Base-by-base conservation (phyloP, 2,113 vertebrate genomes). In the Turnix velox region DNA sequence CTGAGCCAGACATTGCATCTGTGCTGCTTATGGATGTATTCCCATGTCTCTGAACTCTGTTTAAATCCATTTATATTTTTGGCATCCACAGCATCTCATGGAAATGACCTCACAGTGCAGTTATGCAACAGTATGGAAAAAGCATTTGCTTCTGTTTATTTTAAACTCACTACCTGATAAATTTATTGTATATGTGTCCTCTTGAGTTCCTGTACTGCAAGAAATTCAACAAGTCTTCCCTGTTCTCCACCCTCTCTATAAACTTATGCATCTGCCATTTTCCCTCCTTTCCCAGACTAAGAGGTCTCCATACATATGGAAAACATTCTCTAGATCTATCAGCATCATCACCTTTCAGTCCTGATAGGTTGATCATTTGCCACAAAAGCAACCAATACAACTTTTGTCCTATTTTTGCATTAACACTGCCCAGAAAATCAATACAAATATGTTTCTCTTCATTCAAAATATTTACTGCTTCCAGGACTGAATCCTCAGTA, bases 61-160 rank as follows among this genome's bases (percentile, higher is more conserved):
- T 91, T 94, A 87, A 87, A 75, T 94, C 48, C 14, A 0, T 87
- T 95, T 79, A 68, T 94, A 91, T 33, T 89, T 89, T 92, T 95
- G 77, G 74, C 89, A 79, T 92, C 61, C 2, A 2, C 77, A 87
- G 27, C 22, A 43, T 92, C 77, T 79, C 7, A 0, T 69, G 71
- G 94, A 95, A 95, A 94, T 94, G 77, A 95, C 67, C 54, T 96
- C 92, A 96, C 42, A 76, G 52, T 54, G 31, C 37, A 94, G 71
- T 73, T 85, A 95, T 89, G 92, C 71, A 94, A 91, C 62, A 84
- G 76, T 76, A 94, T 0, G 0, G 78, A 91, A 89, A 89, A 87
- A 95, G 45, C 57, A 80, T 89, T 96, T 95, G 74, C 84, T 91
- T 87, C 77, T 90, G 82, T 85, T 95, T 94, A 89, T 92, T 92